Evolutionary conservation across 2,888 invertebrate species (phyloP), one percentile per base, ranked within the genome.

Genomic region (Norana najaformis): DNA sequence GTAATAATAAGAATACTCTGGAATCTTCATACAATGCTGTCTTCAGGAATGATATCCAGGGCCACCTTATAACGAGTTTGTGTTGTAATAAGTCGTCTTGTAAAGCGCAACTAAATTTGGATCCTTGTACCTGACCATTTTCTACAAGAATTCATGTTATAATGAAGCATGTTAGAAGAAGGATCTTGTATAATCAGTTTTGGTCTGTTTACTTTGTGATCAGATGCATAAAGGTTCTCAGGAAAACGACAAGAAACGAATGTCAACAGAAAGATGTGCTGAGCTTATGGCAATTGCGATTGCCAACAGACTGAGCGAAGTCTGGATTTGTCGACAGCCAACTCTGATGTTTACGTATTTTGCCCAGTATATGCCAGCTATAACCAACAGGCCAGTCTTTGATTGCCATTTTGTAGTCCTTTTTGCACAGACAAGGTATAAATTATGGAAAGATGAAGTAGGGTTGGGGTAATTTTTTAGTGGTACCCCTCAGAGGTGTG

Each of bases 281-380:
- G 93, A 95, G 89, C 93, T 96, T 35, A 95, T 94, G 92, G 94
- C 95, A 6, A 94, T 96, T 18, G 96, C 96, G 47, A 95, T 96
- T 34, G 96, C 95, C 11, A 96, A 96, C 93, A 93, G 94, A 90
- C 92, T 96, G 91, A 94, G 95, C 93, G 96, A 97, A 94, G 96
- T 96, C 0, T 97, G 97, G 97, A 96, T 97, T 92, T 96, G 96
- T 2, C 92, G 96, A 8, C 96, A 96, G 91, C 97, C 97, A 0
- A 94, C 96, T 0, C 95, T 97, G 88, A 93, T 96, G 0, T 92
- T 96, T 69, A 93, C 96, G 4, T 97, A 97, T 93, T 91, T 96
- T 5, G 94, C 95, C n/a, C 95, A 96, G 23, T 97, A 96, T 93
- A 96, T 96, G 92, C 96, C 97, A 0, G 94, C 93, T 30, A 85